These are phyloP conservation scores for Indri indri DNA, from an alignment of 2,113 vertebrate genomes.

Conservation along the genomic window DNA sequence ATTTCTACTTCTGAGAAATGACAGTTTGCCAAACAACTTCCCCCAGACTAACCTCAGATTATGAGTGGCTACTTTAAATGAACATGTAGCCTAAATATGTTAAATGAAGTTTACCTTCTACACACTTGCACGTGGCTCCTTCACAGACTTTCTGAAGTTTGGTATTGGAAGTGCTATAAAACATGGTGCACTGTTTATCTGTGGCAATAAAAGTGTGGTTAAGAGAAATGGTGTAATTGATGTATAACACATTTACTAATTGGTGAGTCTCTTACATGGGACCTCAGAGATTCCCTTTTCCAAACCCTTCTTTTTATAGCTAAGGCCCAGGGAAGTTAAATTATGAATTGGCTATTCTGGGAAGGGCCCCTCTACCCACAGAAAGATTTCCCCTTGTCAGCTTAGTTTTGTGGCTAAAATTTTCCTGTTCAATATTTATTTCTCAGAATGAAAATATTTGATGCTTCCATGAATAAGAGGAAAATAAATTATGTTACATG, in stretches of 20 bases:
- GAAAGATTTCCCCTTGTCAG: not conserved
- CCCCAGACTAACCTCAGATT: not conserved
- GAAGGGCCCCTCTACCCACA: not conserved
- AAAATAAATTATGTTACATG: not conserved
- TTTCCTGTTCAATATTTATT: not conserved
- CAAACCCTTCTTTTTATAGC: not conserved
- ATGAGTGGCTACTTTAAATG: not conserved
- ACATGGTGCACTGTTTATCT: slow-evolving; percentile 90
- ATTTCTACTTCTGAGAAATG: slow-evolving; percentile 7
- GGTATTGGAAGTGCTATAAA: slow-evolving; percentile 85
- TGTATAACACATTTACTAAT: not conserved
- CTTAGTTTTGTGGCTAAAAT: slow-evolving; percentile 6
- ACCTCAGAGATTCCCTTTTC: not conserved
- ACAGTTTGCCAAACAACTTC: not conserved
- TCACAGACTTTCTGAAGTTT: slow-evolving; percentile 90
- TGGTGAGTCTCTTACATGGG: not conserved
- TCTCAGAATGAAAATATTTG: slow-evolving; percentile 45
- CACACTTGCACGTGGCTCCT: slow-evolving; percentile 90
- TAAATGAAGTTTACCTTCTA: slow-evolving; percentile 88
- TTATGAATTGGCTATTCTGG: not conserved
- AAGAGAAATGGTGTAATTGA: slow-evolving; percentile 29
- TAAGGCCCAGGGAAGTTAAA: not conserved
- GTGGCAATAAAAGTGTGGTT: slow-evolving; percentile 26
- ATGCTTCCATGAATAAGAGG: not conserved
- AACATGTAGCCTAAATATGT: not conserved